Base-by-base conservation (phyloP, 2,113 vertebrate species). In the Otolemur garnettii region DNA sequence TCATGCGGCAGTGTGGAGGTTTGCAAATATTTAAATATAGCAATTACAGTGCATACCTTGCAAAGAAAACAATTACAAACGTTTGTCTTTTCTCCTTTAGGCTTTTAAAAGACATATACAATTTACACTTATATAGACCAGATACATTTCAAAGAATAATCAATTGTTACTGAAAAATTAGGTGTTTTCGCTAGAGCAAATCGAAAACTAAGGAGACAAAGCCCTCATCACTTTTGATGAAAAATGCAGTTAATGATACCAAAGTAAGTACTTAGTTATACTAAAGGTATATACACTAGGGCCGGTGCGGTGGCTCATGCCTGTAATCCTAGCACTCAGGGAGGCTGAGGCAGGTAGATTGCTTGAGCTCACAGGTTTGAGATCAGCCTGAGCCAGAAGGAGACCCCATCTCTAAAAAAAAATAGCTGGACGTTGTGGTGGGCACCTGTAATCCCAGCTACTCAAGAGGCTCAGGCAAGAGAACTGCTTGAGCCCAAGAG, bases 1-100 rank as follows among this genome's bases (percentile, higher is more conserved):
- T 91, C 57, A 86, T 24, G 18, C 14, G 69, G 57, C 28, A 82
- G 69, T 42, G 80, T 2, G 24, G 42, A 45, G 19, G 35, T 19
- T 93, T 90, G 82, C 59, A 87, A 68, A 93, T 88, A 88, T 53
- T 89, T 91, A 85, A 86, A 82, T 30, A 22, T 0, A 88, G 62
- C 38, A 90, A 13, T 14, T 55, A 85, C 0, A 68, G 33, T 12
- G 28, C 12, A 62, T 28, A 88, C n/a, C 60, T 85, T 42, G 13
- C 72, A 92, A 90, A 95, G 22, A n/a, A 90, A 92, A 85, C 24
- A 38, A 83, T 57, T 55, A 86, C 59, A 60, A 66, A 38, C 75
- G 26, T 28, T 80, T 81, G 10, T 2, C 10, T 75, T 57, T 24
- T 84, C 85, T 50, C 17, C 59, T 35, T 38, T 77, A 83, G 33